phyloP scores from a whole-genome alignment of 1,140 invertebrate species.

The Phthorimaea operculella region DNA sequence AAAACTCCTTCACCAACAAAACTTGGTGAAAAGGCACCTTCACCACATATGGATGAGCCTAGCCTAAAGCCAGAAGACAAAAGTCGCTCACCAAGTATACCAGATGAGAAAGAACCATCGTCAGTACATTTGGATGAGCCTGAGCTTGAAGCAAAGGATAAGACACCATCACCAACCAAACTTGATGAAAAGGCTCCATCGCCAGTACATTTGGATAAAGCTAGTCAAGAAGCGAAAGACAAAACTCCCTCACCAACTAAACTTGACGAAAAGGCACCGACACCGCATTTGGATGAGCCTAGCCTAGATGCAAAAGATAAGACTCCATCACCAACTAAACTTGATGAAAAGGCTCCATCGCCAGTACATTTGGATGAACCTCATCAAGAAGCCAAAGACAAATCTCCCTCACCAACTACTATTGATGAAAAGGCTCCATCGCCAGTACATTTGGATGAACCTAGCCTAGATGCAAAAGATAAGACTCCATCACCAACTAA shows the following conservation, averaged over 20 bases:
- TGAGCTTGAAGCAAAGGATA: not conserved
- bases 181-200: conserved; percentile 7
- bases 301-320: conserved; percentile 10
- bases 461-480: not conserved
- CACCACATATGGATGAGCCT: conserved; percentile 8
- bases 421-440: not conserved
- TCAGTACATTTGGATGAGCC: not conserved
- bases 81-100: not conserved
- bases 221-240: not conserved
- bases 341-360: conserved; percentile 11
- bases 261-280: conserved; percentile 7
- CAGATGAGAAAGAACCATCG: not conserved
- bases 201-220: not conserved
- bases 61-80: not conserved
- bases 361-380: not conserved
- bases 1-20: not conserved
- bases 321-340: not conserved
- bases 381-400: not conserved
- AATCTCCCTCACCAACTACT: not conserved
- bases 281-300: not conserved
- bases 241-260: not conserved
- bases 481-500: conserved; percentile 1
- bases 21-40: conserved; percentile 10
- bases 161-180: not conserved
- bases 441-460: not conserved